phyloP scores from a whole-genome alignment of 2,888 invertebrate genomes.

The Steinernema scapterisci region DNA sequence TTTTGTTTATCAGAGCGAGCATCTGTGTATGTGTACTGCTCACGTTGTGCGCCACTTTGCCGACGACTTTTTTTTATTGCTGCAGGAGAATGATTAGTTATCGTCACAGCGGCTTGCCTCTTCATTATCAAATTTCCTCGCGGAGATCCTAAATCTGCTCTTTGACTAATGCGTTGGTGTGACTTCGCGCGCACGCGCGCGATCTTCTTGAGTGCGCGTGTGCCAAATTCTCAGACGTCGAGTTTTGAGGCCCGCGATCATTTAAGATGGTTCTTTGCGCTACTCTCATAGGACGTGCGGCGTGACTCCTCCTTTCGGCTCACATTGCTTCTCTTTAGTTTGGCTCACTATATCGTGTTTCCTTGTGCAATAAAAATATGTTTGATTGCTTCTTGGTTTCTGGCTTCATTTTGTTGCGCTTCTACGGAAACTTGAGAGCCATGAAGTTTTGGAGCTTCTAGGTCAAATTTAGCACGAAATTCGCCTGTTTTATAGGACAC shows the following conservation, averaged over 20 bases:
- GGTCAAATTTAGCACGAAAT: too few relatives aligned
- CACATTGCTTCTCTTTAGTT: background rate
- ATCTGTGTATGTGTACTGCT: too few relatives aligned
- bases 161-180: background rate
- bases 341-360: background rate
- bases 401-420: too few relatives aligned
- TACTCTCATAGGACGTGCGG: background rate
- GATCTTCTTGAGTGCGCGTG: constrained; percentile 4
- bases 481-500: too few relatives aligned
- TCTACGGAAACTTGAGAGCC: too few relatives aligned
- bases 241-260: background rate
- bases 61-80: background rate
- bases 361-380: too few relatives aligned
- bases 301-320: background rate
- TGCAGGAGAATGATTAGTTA: constrained; percentile 3
- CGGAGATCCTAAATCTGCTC: background rate
- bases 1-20: too few relatives aligned
- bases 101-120: background rate
- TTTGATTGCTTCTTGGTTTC: too few relatives aligned
- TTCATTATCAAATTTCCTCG: constrained; percentile 8
- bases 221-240: background rate
- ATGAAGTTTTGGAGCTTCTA: too few relatives aligned
- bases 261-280: background rate
- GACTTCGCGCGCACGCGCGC: background rate
- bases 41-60: too few relatives aligned